Base-by-base conservation (phyloP, 2,888 invertebrate genomes). In the Gymnoscelis rufifasciata region DNA sequence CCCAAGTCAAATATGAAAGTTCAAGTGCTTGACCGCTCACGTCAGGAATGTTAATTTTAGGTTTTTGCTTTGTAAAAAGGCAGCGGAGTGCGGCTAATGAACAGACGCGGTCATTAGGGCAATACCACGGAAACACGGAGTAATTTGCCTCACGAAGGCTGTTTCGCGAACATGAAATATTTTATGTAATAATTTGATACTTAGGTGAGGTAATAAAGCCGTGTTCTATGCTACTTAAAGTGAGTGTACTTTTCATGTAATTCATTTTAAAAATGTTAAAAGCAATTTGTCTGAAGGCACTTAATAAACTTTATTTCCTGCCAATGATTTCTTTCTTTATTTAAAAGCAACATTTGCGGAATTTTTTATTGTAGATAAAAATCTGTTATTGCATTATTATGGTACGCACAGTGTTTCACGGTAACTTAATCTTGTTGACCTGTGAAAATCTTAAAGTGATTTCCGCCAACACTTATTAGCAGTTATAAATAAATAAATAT, bases 31-130 rank as follows among this genome's bases (percentile, higher is more conserved):
- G 29, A 39, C 39, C 35, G 33, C 29, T 30, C 31, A 37, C 24
- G 35, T 7, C 6, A 40, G 47, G 42, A 46, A 50, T 50, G 36
- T 52, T 48, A 47, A 47, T 45, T 51, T 52, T 35, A 43, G 40
- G 31, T 33, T 38, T 49, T 45, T 42, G 51, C 41, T 52, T 39
- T 23, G 41, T 29, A 55, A 47, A 48, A 44, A 41, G 31, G 13
- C 36, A 54, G 50, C 19, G n/a, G 42, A 54, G 54, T 57, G 51
- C 51, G 48, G 51, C 55, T 60, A 64, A 64, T 69, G 61, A 66
- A 68, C 65, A 60, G 57, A 53, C 48, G 60, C 55, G 55, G 60
- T 62, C 66, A 71, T 71, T 72, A 70, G 59, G 63, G 54, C 63
- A 59, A 63, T 65, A 64, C 57, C 59, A 64, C 64, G 68, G 69